Evolutionary conservation across 2,888 invertebrate species (phyloP), one percentile per base, ranked within the genome.

Genomic region (Eupithecia subfuscata): DNA sequence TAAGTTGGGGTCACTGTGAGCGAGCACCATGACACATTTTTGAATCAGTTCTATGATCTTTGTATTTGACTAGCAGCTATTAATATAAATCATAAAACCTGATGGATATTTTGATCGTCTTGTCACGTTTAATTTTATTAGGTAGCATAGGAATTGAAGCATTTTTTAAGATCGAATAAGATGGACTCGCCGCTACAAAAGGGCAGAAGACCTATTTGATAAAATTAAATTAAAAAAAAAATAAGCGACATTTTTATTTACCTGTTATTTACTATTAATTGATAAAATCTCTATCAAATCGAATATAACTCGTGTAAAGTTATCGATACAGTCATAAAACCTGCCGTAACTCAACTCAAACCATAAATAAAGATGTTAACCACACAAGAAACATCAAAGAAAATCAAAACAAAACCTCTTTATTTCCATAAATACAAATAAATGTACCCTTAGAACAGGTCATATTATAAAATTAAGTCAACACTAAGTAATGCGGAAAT

Each of bases 281-380:
- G 12, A 60, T 25, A 60, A 60, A 25, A 56, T 56, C 22, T 56
- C 2, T 12, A 56, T 22, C 22, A 4, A 56, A 60, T 25, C 25
- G 12, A 22, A 25, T 25, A 60, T 22, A 60, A 56, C 56, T 12
- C 22, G 22, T 56, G 22, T 12, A 12, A n/a, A n/a, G 56, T 12
- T 56, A 56, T 56, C n/a, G 22, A 22, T 56, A 11, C 22, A 22
- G 22, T 16, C 63, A 8, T 63, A 63, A 63, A 25, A 30, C 60
- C 5, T 12, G 12, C 25, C n/a, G n/a, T n/a, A n/a, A n/a, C n/a
- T 14, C 4, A 16, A 63, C 30, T 16, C 63, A 30, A 63, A 63
- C 64, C 63, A 63, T 63, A 34, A 75, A 71, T 69, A 63, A 69
- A 69, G 40, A 68, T 69, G 64, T 68, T 18, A 71, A 52, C 71